phyloP scores from a whole-genome alignment of 2,113 vertebrate genomes.

The Pseudorhombus dupliciocellatus region DNA sequence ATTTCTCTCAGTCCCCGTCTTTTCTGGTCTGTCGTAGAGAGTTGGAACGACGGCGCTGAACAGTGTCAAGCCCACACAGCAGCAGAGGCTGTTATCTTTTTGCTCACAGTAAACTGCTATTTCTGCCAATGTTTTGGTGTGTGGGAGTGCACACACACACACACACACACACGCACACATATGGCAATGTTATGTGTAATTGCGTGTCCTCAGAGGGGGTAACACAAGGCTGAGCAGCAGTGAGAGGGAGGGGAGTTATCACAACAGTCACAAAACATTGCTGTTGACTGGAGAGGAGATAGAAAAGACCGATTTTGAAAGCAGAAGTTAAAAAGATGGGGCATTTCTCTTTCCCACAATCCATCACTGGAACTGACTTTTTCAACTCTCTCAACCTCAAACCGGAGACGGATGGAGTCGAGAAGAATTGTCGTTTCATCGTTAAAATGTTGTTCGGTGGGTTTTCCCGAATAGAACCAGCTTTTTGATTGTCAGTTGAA shows the following conservation, averaged over 20 bases:
- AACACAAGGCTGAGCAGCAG: constrained; percentile 36
- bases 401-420: background rate
- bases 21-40: constrained; percentile 41
- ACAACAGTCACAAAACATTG: constrained; percentile 47
- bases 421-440: background rate
- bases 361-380: constrained; percentile 14
- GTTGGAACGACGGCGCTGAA: constrained; percentile 42
- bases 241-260: constrained; percentile 39
- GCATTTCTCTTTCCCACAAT: constrained; percentile 5
- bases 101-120: constrained; percentile 56
- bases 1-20: constrained; percentile 44
- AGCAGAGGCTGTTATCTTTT: constrained; percentile 68
- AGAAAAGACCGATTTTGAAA: constrained; percentile 37
- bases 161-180: background rate
- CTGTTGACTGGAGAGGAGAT: constrained; percentile 30
- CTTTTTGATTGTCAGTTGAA: background rate
- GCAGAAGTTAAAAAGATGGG: constrained; percentile 27
- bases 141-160: constrained; percentile 2
- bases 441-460: constrained; percentile 22
- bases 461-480: constrained; percentile 4
- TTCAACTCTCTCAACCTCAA: background rate
- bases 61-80: constrained; percentile 67
- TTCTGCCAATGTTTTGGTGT: constrained; percentile 49
- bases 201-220: constrained; percentile 31
- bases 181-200: constrained; percentile 15